A percentile compares a stretch with the other conserved stretches of the same genome.
phyloP scores from a whole-genome alignment of 2,888 invertebrate genomes.

The Spisula subtruncata region DNA sequence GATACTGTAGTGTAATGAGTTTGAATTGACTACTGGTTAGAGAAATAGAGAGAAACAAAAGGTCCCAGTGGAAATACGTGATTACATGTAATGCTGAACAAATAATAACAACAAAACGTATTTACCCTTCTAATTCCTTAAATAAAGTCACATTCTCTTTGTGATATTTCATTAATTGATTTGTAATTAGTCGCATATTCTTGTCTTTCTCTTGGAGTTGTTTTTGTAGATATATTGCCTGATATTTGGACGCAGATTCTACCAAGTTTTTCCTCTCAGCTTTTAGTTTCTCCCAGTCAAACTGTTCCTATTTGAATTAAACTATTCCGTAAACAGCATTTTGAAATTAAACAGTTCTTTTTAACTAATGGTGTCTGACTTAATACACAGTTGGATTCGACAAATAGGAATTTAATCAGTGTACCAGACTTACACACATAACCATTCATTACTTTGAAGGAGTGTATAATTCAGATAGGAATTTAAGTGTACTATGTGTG shows the following conservation, averaged over 20 bases:
- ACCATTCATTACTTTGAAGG: background rate
- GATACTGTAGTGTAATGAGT: too few relatives aligned
- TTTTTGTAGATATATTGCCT: slow-evolving; percentile 70
- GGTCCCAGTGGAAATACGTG: too few relatives aligned
- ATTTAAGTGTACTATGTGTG: too few relatives aligned
- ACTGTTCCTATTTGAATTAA: slow-evolving; percentile 33
- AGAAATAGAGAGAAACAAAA: too few relatives aligned
- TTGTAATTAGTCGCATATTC: slow-evolving; percentile 66
- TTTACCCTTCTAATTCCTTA: slow-evolving; percentile 72
- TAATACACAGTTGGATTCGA: too few relatives aligned
- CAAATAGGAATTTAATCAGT: too few relatives aligned
- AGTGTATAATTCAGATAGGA: background rate
- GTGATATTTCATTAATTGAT: slow-evolving; percentile 67
- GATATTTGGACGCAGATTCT: slow-evolving; percentile 68
- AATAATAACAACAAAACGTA: too few relatives aligned
- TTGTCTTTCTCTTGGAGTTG: slow-evolving; percentile 69
- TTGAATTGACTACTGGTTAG: too few relatives aligned
- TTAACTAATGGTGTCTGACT: too few relatives aligned
- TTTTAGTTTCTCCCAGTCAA: slow-evolving; percentile 68
- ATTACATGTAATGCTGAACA: too few relatives aligned
- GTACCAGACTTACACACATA: too few relatives aligned
- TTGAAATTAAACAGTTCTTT: too few relatives aligned
- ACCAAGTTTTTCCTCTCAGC: slow-evolving; percentile 56
- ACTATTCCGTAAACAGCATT: background rate
- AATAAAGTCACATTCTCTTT: slow-evolving; percentile 65